Evolutionary conservation across 2,113 vertebrate genomes (phyloP).

Genomic region (Brevimyrus niger): DNA sequence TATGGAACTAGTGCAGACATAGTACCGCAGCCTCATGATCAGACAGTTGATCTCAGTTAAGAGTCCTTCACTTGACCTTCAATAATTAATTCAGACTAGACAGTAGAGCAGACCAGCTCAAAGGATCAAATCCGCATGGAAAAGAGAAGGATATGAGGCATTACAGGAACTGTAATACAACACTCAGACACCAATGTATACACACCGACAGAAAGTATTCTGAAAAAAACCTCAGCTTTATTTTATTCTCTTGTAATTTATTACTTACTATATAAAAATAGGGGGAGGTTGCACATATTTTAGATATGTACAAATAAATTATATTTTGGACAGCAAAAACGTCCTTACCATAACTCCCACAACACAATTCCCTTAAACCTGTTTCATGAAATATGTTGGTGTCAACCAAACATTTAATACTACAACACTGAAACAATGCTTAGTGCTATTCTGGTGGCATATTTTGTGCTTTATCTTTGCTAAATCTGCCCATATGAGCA

Average conservation of each 20-base stretch:
- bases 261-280: not conserved
- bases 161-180: not conserved
- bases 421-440: not conserved
- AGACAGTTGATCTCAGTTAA: not conserved
- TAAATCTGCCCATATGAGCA: not conserved
- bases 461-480: not conserved
- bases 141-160: not conserved
- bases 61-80: not conserved
- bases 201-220: not conserved
- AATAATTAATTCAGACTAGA: constrained; percentile 2
- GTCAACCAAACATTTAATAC: not conserved
- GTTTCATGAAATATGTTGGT: not conserved
- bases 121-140: not conserved
- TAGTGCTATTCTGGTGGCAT: not conserved
- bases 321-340: not conserved
- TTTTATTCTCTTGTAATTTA: not conserved
- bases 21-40: not conserved
- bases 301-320: not conserved
- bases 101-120: not conserved
- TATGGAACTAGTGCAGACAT: not conserved
- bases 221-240: not conserved
- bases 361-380: not conserved
- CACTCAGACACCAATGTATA: not conserved
- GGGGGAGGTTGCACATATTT: not conserved
- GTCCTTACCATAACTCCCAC: not conserved